A percentile compares a stretch with the other conserved stretches of the same genome.
phyloP scores from a whole-genome alignment of 2,113 vertebrate genomes.

The Protomyctophum bolini region DNA sequence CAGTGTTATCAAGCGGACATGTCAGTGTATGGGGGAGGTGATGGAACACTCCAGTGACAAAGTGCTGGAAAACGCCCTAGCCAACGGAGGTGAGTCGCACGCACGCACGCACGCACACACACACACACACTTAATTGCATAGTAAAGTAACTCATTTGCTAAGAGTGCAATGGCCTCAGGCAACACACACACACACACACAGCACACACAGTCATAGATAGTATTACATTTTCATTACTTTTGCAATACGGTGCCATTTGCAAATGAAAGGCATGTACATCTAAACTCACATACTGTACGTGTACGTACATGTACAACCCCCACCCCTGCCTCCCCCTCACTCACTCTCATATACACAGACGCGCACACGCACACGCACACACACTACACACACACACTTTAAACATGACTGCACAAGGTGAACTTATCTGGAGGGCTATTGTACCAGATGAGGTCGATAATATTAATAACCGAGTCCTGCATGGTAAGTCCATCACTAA shows the following conservation, averaged over 20 bases:
- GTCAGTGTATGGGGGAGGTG: constrained; percentile 89
- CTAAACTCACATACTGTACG: not conserved
- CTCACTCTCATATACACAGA: no score
- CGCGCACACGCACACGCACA: no score
- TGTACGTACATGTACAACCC: no score
- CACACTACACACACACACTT: no score
- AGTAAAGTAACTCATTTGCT: constrained; percentile 47
- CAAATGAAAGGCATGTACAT: constrained; percentile 16
- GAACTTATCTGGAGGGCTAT: no score
- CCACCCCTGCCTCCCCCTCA: no score
- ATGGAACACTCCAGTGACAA: constrained; percentile 90
- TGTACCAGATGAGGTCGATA: no score
- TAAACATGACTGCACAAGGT: no score
- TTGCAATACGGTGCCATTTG: constrained; percentile 4
- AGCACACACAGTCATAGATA: not conserved
- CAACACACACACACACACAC: constrained; percentile 2
- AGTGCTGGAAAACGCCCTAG: constrained; percentile 86
- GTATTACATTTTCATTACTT: not conserved
- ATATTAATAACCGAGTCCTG: no score
- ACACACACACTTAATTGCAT: constrained; percentile 28
- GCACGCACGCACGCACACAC: constrained; percentile 1
- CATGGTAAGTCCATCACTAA: not conserved
- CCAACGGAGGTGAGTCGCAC: constrained; percentile 87
- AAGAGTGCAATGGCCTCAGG: constrained; percentile 31
- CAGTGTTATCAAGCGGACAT: constrained; percentile 88